These are phyloP conservation scores for Arnoldichthys spilopterus DNA, from an alignment of 2,797 vertebrate species.

Conservation along the genomic window DNA sequence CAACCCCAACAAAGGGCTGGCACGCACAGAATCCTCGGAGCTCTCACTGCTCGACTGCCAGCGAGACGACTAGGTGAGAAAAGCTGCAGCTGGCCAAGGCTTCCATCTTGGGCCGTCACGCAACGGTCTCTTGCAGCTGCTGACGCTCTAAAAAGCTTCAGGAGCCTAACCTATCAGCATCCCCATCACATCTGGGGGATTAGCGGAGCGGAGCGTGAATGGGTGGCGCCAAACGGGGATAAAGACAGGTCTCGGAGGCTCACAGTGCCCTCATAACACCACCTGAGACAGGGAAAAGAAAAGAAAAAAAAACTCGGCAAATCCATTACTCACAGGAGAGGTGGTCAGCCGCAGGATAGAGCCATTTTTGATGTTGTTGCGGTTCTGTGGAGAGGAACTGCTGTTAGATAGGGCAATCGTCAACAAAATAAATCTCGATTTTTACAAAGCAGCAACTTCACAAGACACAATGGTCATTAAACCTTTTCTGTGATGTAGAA, in stretches of 20 bases:
- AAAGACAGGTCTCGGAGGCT: constrained; percentile 24
- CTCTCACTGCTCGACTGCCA: constrained; percentile 13
- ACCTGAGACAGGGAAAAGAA: background rate
- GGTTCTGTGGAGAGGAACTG: constrained; percentile 84
- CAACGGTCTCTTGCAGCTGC: constrained; percentile 34
- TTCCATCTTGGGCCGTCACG: constrained; percentile 29
- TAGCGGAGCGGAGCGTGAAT: constrained; percentile 36
- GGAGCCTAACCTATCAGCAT: constrained; percentile 33
- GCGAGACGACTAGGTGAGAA: constrained; percentile 24
- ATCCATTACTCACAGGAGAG: constrained; percentile 87
- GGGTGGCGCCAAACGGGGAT: constrained; percentile 19
- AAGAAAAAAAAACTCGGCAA: constrained; percentile 17
- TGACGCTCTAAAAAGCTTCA: constrained; percentile 39
- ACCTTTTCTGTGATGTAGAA: constrained; percentile 99
- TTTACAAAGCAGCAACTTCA: background rate
- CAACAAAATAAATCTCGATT: background rate
- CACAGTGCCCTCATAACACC: constrained; percentile 16
- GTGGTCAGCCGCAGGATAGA: constrained; percentile 93
- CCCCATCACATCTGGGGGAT: constrained; percentile 43
- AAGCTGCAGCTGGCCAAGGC: constrained; percentile 23
- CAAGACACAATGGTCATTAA: background rate
- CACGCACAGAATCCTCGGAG: constrained; percentile 7
- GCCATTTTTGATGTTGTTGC: constrained; percentile 97
- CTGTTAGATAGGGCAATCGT: background rate
- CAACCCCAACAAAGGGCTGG: constrained; percentile 1